Conservation (phyloP, 2,113 vertebrate species). For the Odocoileus hemionus region DNA sequence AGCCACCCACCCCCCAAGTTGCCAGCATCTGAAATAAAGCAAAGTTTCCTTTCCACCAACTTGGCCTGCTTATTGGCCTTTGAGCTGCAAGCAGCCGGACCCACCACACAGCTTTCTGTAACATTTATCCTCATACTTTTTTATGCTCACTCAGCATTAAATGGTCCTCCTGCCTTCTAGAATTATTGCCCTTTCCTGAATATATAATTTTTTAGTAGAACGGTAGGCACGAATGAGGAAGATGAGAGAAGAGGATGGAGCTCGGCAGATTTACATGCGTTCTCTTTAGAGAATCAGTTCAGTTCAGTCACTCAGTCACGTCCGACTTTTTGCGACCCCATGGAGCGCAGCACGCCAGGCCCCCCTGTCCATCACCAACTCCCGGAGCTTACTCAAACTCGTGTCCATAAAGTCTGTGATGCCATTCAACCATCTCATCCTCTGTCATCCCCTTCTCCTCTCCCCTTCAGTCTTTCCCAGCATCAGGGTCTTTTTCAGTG, state of each 20-base stretch:
- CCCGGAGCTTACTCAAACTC: background rate
- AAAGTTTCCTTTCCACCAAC: background rate
- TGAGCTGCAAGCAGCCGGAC: background rate
- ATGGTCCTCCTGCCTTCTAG: background rate
- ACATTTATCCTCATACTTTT: background rate
- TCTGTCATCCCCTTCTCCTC: background rate
- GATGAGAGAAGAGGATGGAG: background rate
- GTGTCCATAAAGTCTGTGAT: background rate
- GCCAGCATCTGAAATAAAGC: background rate
- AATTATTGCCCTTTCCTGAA: background rate
- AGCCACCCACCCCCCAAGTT: background rate
- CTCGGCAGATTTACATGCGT: background rate
- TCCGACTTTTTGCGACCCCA: fast-evolving
- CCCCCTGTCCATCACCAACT: background rate
- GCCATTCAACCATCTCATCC: background rate
- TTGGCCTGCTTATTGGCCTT: background rate
- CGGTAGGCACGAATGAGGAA: background rate
- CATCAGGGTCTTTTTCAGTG: background rate
- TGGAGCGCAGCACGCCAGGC: background rate
- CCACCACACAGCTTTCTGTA: background rate
- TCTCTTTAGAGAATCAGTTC: background rate
- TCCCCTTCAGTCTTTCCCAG: background rate
- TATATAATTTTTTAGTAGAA: background rate
- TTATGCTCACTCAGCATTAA: background rate
- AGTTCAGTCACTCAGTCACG: background rate